These are phyloP conservation scores for Trematocara marginatum DNA, from an alignment of 2,113 vertebrate species.

Conservation along the genomic window DNA sequence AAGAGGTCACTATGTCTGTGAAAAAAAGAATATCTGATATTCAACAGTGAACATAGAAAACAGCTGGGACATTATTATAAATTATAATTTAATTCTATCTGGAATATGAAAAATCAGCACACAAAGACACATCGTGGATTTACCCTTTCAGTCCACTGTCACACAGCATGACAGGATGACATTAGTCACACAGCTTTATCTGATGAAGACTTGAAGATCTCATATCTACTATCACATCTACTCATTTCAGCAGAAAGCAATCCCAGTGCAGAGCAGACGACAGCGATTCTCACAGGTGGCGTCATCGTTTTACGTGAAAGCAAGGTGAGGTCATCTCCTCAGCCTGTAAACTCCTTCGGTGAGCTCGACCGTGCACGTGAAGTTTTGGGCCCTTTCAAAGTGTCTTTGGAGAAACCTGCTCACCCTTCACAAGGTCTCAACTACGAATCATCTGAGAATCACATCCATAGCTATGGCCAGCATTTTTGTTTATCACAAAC, in stretches of 20 bases:
- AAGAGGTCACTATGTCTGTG: accelerated
- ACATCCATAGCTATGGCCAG: no score
- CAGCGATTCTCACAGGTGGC: accelerated
- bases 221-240: background rate
- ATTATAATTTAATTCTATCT: background rate
- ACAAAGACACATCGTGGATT: background rate
- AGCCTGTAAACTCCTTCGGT: background rate
- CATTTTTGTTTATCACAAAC: background rate
- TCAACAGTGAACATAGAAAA: background rate
- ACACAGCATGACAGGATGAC: background rate
- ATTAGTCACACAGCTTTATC: background rate
- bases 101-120: background rate
- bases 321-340: background rate
- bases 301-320: background rate
- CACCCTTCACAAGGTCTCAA: background rate
- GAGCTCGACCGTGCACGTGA: background rate
- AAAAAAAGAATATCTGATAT: background rate
- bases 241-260: background rate
- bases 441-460: background rate
- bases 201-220: background rate
- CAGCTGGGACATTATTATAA: accelerated
- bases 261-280: background rate
- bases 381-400: background rate
- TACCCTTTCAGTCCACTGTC: background rate
- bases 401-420: background rate